phyloP scores from a whole-genome alignment of 2,797 vertebrate species.

The Enteromius treurensis region DNA sequence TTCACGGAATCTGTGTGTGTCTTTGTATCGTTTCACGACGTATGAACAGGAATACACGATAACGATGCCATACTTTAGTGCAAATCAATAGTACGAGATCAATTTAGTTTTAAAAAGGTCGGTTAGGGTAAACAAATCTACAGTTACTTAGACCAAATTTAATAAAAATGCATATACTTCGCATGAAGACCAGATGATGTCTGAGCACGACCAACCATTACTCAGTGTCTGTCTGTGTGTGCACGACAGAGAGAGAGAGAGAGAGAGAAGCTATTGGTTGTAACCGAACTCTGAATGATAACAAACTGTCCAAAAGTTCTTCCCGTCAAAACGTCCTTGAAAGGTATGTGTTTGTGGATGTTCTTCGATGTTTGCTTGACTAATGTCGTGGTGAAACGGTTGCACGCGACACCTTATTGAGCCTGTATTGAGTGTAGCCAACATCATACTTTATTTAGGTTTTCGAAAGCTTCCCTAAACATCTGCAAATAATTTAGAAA shows the following conservation, averaged over 20 bases:
- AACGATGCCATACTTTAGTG: not conserved
- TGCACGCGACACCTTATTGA: conserved; percentile 57
- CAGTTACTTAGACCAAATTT: conserved; percentile 27
- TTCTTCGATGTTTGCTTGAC: not conserved
- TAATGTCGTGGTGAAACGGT: conserved; percentile 21
- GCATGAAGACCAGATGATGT: conserved; percentile 26
- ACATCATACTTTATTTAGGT: conserved; percentile 57
- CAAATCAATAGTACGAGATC: not conserved
- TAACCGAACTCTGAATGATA: conserved; percentile 1
- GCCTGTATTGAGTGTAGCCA: conserved; percentile 44
- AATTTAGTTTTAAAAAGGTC: conserved; percentile 14
- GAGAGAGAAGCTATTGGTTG: not conserved
- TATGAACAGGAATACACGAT: not conserved
- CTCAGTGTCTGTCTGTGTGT: not conserved
- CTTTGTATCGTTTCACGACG: conserved; percentile 14
- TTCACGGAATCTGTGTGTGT: conserved; percentile 19
- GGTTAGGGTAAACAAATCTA: conserved; percentile 19
- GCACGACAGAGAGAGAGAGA: not conserved
- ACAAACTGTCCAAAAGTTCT: conserved; percentile 30
- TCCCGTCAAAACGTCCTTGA: not conserved
- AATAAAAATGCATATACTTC: conserved; percentile 7
- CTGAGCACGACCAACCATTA: conserved; percentile 1
- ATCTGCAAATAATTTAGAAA: conserved; percentile 79
- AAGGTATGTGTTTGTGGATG: not conserved
- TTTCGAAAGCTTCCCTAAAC: conserved; percentile 67